phyloP scores from a whole-genome alignment of 2,113 vertebrate genomes.

The Axis porcinus region DNA sequence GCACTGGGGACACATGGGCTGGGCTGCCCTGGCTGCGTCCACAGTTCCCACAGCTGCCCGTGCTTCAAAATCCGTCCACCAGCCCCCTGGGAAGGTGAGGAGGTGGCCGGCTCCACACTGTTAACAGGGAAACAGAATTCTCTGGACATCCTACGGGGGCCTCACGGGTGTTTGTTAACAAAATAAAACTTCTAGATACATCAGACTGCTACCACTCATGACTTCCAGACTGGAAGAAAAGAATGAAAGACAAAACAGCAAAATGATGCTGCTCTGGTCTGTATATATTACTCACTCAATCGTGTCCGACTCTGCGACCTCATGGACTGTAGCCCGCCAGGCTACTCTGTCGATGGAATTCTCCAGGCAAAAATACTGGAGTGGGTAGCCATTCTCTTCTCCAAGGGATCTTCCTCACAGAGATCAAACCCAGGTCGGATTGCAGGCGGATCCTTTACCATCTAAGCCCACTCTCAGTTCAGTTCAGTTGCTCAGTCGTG shows the following conservation, averaged over 20 bases:
- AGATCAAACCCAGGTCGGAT: rapidly evolving
- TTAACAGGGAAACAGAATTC: rapidly evolving
- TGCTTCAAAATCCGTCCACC: constrained; percentile 38
- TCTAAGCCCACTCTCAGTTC: background rate
- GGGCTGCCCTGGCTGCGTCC: constrained; percentile 51
- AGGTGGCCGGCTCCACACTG: background rate
- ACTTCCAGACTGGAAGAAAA: background rate
- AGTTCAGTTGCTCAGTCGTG: background rate
- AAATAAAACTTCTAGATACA: background rate
- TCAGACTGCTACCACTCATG: background rate
- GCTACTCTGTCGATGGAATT: rapidly evolving
- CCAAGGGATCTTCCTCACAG: background rate
- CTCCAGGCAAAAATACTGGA: background rate
- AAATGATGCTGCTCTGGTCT: rapidly evolving
- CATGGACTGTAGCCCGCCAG: background rate
- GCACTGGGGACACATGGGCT: constrained; percentile 45
- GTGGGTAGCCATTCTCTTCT: background rate
- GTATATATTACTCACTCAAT: rapidly evolving
- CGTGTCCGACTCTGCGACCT: background rate
- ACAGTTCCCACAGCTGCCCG: constrained; percentile 42
- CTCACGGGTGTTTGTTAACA: background rate
- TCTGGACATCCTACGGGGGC: background rate
- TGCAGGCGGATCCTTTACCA: background rate
- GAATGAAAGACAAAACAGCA: background rate
- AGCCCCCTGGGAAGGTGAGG: constrained; percentile 16